phyloP scores from a whole-genome alignment of 2,113 vertebrate genomes.

The Cryptomyrus ogoouensis region DNA sequence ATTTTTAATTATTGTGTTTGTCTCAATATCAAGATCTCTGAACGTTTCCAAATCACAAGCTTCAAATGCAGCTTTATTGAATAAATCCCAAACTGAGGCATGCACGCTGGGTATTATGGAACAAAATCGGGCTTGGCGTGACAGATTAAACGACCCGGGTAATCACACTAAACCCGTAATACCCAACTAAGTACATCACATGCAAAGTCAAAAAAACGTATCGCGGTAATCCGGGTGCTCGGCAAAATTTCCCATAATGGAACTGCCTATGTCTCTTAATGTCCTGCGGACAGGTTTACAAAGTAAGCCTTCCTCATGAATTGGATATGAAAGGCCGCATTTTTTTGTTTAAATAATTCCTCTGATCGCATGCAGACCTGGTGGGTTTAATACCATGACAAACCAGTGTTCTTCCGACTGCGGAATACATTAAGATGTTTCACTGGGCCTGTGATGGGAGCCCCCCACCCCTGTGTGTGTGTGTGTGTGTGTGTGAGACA shows the following conservation, averaged over 20 bases:
- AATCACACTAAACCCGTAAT: constrained; percentile 9
- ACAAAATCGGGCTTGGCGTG: background rate
- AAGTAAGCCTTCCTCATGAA: background rate
- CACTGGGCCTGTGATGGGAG: background rate
- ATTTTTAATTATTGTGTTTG: background rate
- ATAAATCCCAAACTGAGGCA: constrained; percentile 8
- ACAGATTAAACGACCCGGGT: background rate
- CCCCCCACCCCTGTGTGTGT: background rate
- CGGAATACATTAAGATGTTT: background rate
- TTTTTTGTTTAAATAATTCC: background rate
- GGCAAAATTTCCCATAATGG: background rate
- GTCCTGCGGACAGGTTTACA: background rate
- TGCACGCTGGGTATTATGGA: background rate
- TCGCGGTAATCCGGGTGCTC: background rate
- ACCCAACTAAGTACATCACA: background rate
- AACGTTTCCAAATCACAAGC: constrained; percentile 8
- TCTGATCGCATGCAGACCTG: background rate
- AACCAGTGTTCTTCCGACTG: background rate
- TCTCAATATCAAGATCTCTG: background rate
- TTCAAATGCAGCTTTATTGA: constrained; percentile 1
- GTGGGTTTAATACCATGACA: background rate
- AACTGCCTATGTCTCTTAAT: background rate
- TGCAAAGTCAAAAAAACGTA: background rate
- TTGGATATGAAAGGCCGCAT: background rate
- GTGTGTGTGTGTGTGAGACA: background rate